Conservation (phyloP, 2,113 vertebrate species). For the Oreochromis niloticus region DNA sequence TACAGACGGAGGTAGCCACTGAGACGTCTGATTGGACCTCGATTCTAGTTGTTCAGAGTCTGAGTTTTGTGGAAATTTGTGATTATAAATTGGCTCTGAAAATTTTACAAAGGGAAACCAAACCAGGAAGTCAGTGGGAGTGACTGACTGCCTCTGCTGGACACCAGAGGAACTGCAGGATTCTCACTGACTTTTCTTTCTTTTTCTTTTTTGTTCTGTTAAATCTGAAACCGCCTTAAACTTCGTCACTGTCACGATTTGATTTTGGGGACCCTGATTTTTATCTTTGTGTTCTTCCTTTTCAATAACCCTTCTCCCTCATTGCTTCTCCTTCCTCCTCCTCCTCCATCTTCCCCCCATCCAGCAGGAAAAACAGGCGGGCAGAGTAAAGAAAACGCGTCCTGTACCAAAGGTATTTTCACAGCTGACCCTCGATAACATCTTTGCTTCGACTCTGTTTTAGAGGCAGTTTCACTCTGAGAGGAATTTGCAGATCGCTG, state of each 20-base stretch:
- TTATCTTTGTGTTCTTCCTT: conserved; percentile 2
- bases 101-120: rapidly evolving
- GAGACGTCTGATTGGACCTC: neutral
- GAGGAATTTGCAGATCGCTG: neutral
- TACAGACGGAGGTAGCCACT: no score
- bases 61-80: neutral
- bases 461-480: neutral
- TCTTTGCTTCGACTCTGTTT: neutral
- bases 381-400: conserved; percentile 80
- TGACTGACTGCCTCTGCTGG: neutral
- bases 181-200: neutral
- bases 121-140: neutral
- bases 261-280: neutral
- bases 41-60: neutral
- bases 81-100: neutral
- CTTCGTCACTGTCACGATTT: neutral
- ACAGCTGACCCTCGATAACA: neutral
- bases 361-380: conserved; percentile 88
- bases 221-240: neutral
- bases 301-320: conserved; percentile 16
- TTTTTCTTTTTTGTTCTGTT: neutral
- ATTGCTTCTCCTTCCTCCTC: conserved; percentile 22
- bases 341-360: conserved; percentile 45
- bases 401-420: conserved; percentile 86
- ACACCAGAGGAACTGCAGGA: neutral